Base-by-base conservation (phyloP, 2,888 invertebrate genomes). In the Sphinx pinastri region DNA sequence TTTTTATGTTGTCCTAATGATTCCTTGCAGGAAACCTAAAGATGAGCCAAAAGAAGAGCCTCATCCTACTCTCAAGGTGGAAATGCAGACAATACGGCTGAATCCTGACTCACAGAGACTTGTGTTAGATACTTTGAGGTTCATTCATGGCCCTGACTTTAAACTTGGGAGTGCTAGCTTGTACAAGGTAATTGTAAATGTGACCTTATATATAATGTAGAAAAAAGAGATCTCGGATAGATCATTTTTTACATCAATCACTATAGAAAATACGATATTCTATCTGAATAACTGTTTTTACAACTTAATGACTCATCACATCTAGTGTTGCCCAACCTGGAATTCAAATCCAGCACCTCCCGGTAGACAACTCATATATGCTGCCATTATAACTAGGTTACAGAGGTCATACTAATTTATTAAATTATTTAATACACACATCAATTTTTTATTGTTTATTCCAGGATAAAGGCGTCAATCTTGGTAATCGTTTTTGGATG, bases 401-500 rank as follows among this genome's bases (percentile, higher is more conserved):
- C 25, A 25, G 25, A 25, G 25, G 25, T 25, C 25, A 25, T 25
- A 25, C 25, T 25, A 25, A 25, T 25, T 25, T n/a, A n/a, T n/a
- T n/a, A 4, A 38, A 38, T 38, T 38, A 38, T 38, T 2, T 38
- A 5, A 0, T 38, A 38, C 8, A 38, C 38, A 38, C 4, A 38
- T 38, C 0, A 4, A 38, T 38, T 38, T 38, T 45, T 8, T 68
- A 25, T 51, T 51, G 57, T 49, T n/a, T n/a, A 58, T 86, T 95
- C 75, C 84, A 95, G 91, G 96, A 97, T 84, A 96, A 96, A 84
- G 96, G 95, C 19, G 94, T 95, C 25, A 96, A 96, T 76, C 93
- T 97, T 52, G 94, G 95, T 57, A 96, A 96, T 76, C 95, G 96
- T 31, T 97, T 96, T 86, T 97, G 97, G 97, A 95, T 97, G 89